A percentile compares a stretch with the other conserved stretches of the same genome.
Evolutionary conservation across 2,888 invertebrate species (phyloP).

Genomic region (Imbricaverruca yamaguchii): DNA sequence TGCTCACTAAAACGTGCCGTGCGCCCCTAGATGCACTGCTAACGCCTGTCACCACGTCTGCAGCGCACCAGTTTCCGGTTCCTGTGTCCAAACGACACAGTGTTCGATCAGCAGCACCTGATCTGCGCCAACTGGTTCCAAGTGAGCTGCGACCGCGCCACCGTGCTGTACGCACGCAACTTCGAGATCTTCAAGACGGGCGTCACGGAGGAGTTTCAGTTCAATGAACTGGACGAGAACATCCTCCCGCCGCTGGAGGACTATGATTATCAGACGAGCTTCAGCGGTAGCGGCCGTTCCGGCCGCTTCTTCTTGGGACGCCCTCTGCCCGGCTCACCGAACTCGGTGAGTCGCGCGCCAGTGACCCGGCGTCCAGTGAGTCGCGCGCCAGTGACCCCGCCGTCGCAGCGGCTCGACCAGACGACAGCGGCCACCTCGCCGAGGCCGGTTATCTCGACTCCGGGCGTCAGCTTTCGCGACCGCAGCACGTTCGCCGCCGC

Average conservation of each 20-base stretch:
- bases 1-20: too few species aligned
- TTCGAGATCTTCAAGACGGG: conserved; percentile 21
- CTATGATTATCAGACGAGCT: not conserved
- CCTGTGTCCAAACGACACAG: conserved; percentile 79
- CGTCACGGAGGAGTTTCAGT: not conserved
- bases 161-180: conserved; percentile 31
- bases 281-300: not conserved
- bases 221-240: conserved; percentile 4
- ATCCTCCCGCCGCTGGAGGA: not conserved
- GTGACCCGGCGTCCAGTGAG: not conserved
- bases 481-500: not conserved
- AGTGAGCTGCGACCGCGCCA: conserved; percentile 35
- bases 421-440: conserved; percentile 10
- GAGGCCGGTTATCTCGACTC: not conserved
- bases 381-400: too few species aligned
- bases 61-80: conserved; percentile 73
- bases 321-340: too few species aligned
- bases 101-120: conserved; percentile 52
- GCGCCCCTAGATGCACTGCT: too few species aligned
- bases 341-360: not conserved
- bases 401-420: conserved; percentile 1
- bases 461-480: not conserved
- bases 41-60: conserved; percentile 30
- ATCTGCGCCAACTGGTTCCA: conserved; percentile 39
- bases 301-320: not conserved